These are phyloP conservation scores for Hemitrygon akajei DNA, from an alignment of 2,797 vertebrate species.

Conservation along the genomic window DNA sequence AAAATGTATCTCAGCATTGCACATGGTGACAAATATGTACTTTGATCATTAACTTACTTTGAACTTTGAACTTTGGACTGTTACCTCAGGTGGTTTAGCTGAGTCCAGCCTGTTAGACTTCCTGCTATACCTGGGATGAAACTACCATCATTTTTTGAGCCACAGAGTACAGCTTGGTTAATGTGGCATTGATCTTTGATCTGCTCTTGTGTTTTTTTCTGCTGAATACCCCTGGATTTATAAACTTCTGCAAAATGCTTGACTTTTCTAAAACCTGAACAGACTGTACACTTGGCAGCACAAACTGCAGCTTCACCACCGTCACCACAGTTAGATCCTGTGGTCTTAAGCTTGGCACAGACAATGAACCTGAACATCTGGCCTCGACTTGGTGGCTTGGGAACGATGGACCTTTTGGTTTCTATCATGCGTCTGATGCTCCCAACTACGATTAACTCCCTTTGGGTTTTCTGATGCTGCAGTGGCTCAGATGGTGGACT, in stretches of 20 bases:
- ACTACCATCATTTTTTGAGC: no score
- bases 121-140: neutral
- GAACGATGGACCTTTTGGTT: neutral
- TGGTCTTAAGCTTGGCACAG: neutral
- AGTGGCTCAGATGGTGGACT: neutral
- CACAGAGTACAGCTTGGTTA: neutral
- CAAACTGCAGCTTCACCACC: neutral
- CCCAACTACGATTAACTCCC: neutral
- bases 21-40: no score
- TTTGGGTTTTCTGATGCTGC: neutral
- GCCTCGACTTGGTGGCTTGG: neutral
- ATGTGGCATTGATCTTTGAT: neutral
- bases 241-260: neutral
- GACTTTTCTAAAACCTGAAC: neutral
- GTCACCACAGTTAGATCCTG: neutral
- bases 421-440: neutral
- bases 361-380: neutral
- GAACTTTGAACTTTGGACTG: no score
- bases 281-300: neutral
- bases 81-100: neutral
- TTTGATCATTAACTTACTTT: no score
- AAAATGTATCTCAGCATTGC: no score
- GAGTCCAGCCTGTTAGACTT: neutral
- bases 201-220: neutral
- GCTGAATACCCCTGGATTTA: neutral